Evolutionary conservation across 2,888 invertebrate genomes (phyloP).

Genomic region (Synanthedon tipuliformis): DNA sequence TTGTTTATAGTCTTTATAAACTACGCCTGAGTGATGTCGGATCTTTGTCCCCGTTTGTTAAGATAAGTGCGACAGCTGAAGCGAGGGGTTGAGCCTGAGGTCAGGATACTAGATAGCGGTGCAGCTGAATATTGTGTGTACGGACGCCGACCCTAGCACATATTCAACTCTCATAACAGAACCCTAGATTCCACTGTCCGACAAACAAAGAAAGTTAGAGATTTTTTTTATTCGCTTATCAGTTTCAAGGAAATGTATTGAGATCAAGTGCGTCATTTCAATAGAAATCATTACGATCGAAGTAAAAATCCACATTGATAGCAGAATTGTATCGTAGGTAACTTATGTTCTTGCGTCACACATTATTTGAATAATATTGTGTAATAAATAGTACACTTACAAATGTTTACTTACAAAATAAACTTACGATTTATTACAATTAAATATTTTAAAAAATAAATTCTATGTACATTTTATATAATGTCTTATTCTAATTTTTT

Average conservation of each 20-base stretch:
- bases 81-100: conserved; percentile 47
- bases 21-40: conserved; percentile 32
- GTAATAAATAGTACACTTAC: neutral
- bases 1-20: conserved; percentile 44
- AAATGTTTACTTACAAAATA: too few relatives aligned
- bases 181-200: too few relatives aligned
- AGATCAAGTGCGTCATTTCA: conserved; percentile 1
- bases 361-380: neutral
- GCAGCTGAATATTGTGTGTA: conserved; percentile 26
- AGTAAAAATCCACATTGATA: too few relatives aligned
- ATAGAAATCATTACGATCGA: neutral
- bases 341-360: neutral
- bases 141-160: conserved; percentile 41
- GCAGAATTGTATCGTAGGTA: too few relatives aligned
- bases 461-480: too few relatives aligned
- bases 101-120: conserved; percentile 50
- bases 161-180: neutral
- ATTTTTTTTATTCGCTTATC: conserved; percentile 1
- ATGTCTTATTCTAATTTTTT: too few relatives aligned
- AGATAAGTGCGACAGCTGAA: conserved; percentile 49
- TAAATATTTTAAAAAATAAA: too few relatives aligned
- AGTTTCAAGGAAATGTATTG: conserved; percentile 1
- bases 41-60: conserved; percentile 58
- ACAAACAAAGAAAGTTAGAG: neutral
- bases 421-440: too few relatives aligned